Percentiles rank a stretch among this genome's conserved stretches.
phyloP scores from a whole-genome alignment of 2,888 invertebrate species.

The Auanema freiburgensis region DNA sequence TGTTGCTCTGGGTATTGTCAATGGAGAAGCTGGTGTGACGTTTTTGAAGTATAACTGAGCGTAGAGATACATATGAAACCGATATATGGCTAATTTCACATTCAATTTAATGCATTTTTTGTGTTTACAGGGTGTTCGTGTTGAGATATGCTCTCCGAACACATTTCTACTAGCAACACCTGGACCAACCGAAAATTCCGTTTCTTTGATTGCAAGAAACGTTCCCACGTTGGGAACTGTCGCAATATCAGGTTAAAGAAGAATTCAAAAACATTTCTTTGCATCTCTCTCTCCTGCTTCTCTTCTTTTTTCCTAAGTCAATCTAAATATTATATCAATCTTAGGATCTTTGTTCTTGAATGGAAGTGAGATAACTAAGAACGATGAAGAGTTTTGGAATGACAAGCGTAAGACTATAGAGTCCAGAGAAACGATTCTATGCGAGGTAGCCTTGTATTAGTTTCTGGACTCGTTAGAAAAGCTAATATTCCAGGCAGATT shows the following conservation, averaged over 20 bases:
- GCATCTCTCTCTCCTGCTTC: no score
- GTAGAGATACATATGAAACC: neutral
- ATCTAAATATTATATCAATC: neutral
- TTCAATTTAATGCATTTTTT: neutral
- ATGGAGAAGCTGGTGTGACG: neutral
- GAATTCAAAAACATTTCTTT: neutral
- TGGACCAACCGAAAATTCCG: constrained; percentile 36
- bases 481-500: constrained; percentile 25
- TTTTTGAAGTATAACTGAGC: neutral
- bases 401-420: constrained; percentile 24
- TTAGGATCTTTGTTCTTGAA: constrained; percentile 32
- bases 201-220: constrained; percentile 37
- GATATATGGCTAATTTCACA: no score
- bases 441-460: constrained; percentile 20
- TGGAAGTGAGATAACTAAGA: constrained; percentile 28
- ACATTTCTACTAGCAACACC: constrained; percentile 33
- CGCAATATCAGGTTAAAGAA: constrained; percentile 28
- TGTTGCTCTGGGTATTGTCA: neutral
- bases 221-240: constrained; percentile 44
- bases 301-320: neutral
- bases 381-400: constrained; percentile 27
- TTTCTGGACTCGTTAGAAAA: neutral
- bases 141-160: constrained; percentile 40
- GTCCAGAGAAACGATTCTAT: constrained; percentile 34
- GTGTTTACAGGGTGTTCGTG: constrained; percentile 17